Evolutionary conservation across 2,113 vertebrate genomes (phyloP).

Genomic region (Melanostigma gelatinosum): DNA sequence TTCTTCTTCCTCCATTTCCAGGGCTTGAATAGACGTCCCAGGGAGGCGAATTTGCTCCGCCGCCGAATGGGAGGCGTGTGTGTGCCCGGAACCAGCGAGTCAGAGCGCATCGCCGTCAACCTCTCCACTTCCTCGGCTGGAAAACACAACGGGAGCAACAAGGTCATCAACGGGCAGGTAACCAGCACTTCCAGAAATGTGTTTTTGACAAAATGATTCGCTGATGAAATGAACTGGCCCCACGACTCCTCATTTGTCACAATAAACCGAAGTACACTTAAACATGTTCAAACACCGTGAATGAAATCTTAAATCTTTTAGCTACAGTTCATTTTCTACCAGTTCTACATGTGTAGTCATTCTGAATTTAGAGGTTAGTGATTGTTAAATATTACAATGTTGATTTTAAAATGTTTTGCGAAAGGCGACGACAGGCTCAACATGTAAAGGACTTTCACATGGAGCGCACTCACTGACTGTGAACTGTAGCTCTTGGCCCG

Average conservation of each 20-base stretch:
- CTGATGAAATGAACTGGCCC: too few relatives aligned
- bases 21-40: slow-evolving; percentile 96
- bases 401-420: too few relatives aligned
- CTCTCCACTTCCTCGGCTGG: slow-evolving; percentile 96
- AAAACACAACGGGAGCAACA: neutral
- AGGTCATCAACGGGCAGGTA: neutral
- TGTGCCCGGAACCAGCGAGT: slow-evolving; percentile 96
- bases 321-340: neutral
- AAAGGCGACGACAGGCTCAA: too few relatives aligned
- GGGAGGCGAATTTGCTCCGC: slow-evolving; percentile 94
- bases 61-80: slow-evolving; percentile 97
- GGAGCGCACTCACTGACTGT: neutral
- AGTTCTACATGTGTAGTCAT: neutral
- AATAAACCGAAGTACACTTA: neutral
- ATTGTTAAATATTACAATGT: too few relatives aligned
- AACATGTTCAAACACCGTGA: neutral
- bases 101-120: slow-evolving; percentile 96
- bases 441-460: too few relatives aligned
- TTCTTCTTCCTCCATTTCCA: slow-evolving; percentile 99
- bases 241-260: neutral
- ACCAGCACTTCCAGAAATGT: neutral
- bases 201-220: neutral
- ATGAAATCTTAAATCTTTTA: neutral
- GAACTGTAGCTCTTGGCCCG: neutral
- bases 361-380: neutral